Conservation (phyloP, 2,113 vertebrate genomes). For the Sigmodon hispidus region DNA sequence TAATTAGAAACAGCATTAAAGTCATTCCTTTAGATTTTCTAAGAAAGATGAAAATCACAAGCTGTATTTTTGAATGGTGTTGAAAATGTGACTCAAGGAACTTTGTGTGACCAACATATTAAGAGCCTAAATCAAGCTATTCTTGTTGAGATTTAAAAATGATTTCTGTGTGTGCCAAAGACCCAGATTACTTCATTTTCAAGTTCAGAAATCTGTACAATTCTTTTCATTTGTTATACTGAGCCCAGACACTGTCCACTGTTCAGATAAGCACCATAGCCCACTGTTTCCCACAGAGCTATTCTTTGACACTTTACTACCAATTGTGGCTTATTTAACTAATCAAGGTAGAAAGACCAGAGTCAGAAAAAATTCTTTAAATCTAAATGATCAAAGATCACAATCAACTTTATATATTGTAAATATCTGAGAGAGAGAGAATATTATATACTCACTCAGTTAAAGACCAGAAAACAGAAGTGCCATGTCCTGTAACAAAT, state of each 20-base stretch:
- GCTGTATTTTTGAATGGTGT: background rate
- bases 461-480: conserved; percentile 2
- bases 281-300: background rate
- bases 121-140: background rate
- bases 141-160: background rate
- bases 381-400: background rate
- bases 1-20: background rate
- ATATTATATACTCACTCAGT: background rate
- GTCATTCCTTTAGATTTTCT: background rate
- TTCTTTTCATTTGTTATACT: background rate
- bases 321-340: background rate
- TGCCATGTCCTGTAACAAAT: conserved; percentile 69
- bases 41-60: background rate
- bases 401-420: background rate
- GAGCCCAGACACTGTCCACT: background rate
- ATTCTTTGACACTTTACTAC: background rate
- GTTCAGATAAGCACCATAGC: background rate
- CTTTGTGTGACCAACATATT: background rate
- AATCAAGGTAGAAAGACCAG: background rate
- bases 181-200: background rate
- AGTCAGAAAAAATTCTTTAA: background rate
- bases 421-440: conserved; percentile 15
- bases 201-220: background rate
- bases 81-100: background rate
- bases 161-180: background rate